These are phyloP conservation scores for Xylota segnis DNA, from an alignment of 2,888 invertebrate species.

Conservation along the genomic window DNA sequence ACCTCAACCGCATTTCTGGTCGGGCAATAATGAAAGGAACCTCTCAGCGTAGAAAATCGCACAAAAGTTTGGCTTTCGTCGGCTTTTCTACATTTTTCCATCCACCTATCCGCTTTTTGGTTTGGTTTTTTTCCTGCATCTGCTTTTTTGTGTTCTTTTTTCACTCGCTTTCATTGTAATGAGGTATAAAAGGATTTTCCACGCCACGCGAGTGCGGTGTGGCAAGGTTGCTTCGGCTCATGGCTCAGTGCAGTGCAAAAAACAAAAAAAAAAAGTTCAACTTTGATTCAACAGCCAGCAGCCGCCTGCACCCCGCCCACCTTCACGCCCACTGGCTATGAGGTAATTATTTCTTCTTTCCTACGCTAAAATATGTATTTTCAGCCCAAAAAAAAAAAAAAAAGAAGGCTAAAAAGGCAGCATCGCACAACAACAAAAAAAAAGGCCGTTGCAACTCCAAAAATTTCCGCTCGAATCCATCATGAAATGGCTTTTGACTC, in stretches of 20 bases:
- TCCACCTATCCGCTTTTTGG: conserved; percentile 49
- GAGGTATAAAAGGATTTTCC: conserved; percentile 77
- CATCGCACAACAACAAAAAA: conserved; percentile 21
- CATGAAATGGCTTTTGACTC: conserved; percentile 73
- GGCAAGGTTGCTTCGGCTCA: conserved; percentile 65
- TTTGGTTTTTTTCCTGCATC: conserved; percentile 30
- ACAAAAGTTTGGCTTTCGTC: conserved; percentile 77
- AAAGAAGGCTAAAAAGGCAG: conserved; percentile 41
- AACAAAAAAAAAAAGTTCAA: conserved; percentile 39
- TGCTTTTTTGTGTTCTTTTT: conserved; percentile 62
- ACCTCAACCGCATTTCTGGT: conserved; percentile 74
- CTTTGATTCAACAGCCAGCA: conserved; percentile 71
- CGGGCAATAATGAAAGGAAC: conserved; percentile 74
- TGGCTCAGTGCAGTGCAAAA: conserved; percentile 17
- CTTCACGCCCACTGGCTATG: conserved; percentile 64
- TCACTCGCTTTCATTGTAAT: conserved; percentile 77
- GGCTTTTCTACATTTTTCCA: conserved; percentile 64
- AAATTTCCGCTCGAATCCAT: conserved; percentile 77
- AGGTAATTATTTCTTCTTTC: conserved; percentile 75
- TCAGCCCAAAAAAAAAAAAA: conserved; percentile 58
- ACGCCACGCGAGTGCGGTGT: conserved; percentile 75
- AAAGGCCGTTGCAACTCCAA: conserved; percentile 67
- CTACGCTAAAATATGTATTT: conserved; percentile 72
- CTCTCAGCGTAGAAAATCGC: conserved; percentile 76
- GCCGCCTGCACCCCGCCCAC: conserved; percentile 32